A percentile compares a stretch with the other conserved stretches of the same genome.
Conservation (phyloP, 2,888 invertebrate genomes). For the Lymantria dispar region DNA sequence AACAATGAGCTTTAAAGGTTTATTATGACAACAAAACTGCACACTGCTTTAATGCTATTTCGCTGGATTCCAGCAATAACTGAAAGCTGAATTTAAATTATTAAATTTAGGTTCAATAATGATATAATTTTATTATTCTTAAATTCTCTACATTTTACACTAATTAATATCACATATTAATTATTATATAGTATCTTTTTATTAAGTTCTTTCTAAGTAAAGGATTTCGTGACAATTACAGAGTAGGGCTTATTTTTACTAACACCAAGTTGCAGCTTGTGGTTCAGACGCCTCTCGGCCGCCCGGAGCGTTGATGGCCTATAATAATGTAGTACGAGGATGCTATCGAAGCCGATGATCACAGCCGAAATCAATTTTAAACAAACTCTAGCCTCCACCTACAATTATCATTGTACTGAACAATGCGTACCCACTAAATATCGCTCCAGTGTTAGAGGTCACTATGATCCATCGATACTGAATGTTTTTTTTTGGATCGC, state of each 20-base stretch:
- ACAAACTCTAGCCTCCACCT: constrained; percentile 78
- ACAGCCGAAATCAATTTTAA: constrained; percentile 79
- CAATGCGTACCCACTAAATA: constrained; percentile 70
- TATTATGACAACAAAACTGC: constrained; percentile 61
- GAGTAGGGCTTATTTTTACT: background rate
- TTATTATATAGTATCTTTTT: no score
- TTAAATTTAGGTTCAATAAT: background rate
- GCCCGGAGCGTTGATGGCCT: constrained; percentile 43
- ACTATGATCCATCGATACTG: constrained; percentile 62
- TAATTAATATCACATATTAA: background rate
- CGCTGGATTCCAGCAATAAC: constrained; percentile 17
- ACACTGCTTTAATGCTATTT: constrained; percentile 37
- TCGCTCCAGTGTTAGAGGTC: constrained; percentile 73
- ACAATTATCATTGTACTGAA: constrained; percentile 74
- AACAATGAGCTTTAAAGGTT: constrained; percentile 77
- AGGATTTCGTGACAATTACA: no score
- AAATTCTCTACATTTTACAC: background rate
- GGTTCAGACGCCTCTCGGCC: constrained; percentile 1
- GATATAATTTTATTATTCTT: no score
- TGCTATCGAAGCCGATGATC: constrained; percentile 65
- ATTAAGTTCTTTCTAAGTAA: no score
- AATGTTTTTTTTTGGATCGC: constrained; percentile 68
- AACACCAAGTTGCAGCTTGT: background rate
- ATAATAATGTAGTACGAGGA: constrained; percentile 63
- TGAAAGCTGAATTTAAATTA: constrained; percentile 22